phyloP scores from a whole-genome alignment of 2,888 invertebrate genomes.

The Criorhina ranunculi region DNA sequence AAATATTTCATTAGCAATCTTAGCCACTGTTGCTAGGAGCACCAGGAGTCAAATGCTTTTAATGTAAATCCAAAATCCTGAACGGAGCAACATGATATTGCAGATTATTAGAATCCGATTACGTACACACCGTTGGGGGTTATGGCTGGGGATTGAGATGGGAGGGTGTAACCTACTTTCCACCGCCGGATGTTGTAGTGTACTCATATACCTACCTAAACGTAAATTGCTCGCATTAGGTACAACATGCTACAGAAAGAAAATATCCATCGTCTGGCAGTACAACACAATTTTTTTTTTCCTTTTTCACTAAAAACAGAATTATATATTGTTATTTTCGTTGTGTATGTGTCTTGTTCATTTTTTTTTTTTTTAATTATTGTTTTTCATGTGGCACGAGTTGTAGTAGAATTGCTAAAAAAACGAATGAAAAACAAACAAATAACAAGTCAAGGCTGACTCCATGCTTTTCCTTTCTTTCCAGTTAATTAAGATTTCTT shows the following conservation, averaged over 20 bases:
- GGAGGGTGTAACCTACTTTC: slow-evolving; percentile 63
- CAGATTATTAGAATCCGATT: slow-evolving; percentile 65
- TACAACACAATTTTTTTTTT: slow-evolving; percentile 49
- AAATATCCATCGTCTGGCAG: slow-evolving; percentile 17
- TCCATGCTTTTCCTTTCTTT: slow-evolving; percentile 77
- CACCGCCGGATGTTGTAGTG: slow-evolving; percentile 36
- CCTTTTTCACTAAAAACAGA: slow-evolving; percentile 29
- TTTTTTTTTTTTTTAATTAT: slow-evolving; percentile 38
- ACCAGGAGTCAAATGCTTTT: slow-evolving; percentile 47
- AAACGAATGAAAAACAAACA: slow-evolving; percentile 62
- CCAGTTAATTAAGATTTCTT: slow-evolving; percentile 81
- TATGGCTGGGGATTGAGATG: slow-evolving; percentile 18
- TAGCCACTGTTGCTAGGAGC: slow-evolving; percentile 25
- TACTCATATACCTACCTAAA: slow-evolving; percentile 31
- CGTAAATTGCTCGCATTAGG: slow-evolving; percentile 42
- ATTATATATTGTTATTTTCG: slow-evolving; percentile 37
- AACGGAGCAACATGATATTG: slow-evolving; percentile 50
- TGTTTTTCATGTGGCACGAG: slow-evolving; percentile 72
- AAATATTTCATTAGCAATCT: slow-evolving; percentile 33
- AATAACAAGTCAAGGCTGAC: slow-evolving; percentile 60
- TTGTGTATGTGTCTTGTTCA: slow-evolving; percentile 49
- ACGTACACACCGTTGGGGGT: slow-evolving; percentile 7
- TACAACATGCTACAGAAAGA: slow-evolving; percentile 44
- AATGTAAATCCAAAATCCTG: slow-evolving; percentile 47
- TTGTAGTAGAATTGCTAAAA: slow-evolving; percentile 68